phyloP scores from a whole-genome alignment of 2,888 invertebrate genomes.

The Apodemia duryi region DNA sequence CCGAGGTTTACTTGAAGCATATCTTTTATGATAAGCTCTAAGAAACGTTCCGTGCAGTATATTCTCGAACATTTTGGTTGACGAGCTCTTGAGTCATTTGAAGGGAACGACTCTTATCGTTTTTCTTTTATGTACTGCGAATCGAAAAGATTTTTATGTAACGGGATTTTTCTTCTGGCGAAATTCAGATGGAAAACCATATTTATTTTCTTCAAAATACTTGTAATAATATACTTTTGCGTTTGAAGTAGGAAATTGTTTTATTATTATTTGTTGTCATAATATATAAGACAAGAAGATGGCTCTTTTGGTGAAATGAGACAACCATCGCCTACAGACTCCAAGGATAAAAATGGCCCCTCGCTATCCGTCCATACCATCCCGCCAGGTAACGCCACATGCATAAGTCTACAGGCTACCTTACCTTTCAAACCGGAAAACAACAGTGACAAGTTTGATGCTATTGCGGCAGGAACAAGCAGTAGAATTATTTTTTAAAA shows the following conservation, averaged over 20 bases:
- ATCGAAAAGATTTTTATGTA: conserved; percentile 55
- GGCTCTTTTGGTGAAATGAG: too few species aligned
- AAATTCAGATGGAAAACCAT: conserved; percentile 3
- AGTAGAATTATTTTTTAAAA: too few species aligned
- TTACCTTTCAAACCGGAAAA: too few species aligned
- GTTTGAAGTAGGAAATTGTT: background rate
- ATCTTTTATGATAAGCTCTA: conserved; percentile 15
- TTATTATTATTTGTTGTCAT: too few species aligned
- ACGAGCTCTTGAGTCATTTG: conserved; percentile 65
- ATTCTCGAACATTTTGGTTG: conserved; percentile 50
- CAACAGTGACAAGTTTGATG: too few species aligned
- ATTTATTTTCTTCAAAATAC: conserved; percentile 8
- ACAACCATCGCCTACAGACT: too few species aligned
- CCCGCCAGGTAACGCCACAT: too few species aligned
- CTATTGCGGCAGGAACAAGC: too few species aligned
- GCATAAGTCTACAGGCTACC: too few species aligned
- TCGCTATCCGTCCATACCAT: too few species aligned
- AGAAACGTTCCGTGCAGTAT: conserved; percentile 17
- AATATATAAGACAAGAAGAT: too few species aligned
- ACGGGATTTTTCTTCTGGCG: conserved; percentile 8
- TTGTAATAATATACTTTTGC: background rate
- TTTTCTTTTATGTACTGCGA: conserved; percentile 71
- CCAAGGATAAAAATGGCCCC: too few species aligned
- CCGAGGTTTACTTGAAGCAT: background rate
- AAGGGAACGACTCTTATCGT: conserved; percentile 68